Evolutionary conservation across 2,888 invertebrate genomes (phyloP).

Genomic region (Macropis europaea): DNA sequence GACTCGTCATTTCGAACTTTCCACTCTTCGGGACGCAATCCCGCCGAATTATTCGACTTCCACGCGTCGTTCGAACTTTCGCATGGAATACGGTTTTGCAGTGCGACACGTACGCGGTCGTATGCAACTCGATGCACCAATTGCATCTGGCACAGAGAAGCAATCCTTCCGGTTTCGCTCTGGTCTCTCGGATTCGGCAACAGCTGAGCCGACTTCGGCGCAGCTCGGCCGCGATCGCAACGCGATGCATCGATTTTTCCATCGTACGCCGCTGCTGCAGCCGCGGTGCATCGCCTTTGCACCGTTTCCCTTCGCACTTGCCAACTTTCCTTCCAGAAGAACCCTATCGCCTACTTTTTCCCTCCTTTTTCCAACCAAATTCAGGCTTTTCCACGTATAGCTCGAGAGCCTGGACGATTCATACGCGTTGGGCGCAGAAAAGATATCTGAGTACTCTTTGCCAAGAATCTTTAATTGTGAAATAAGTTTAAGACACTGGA

Average conservation of each 20-base stretch:
- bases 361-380: neutral
- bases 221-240: slow-evolving; percentile 57
- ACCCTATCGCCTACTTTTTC: neutral
- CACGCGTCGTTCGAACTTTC: neutral
- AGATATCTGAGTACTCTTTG: too few relatives aligned
- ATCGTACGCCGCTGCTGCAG: slow-evolving; percentile 43
- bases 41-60: slow-evolving; percentile 3
- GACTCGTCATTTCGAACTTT: slow-evolving; percentile 15
- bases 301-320: slow-evolving; percentile 32
- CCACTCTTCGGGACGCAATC: slow-evolving; percentile 5
- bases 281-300: slow-evolving; percentile 51
- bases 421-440: too few relatives aligned
- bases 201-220: slow-evolving; percentile 55
- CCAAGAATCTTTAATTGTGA: too few relatives aligned
- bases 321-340: slow-evolving; percentile 28
- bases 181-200: slow-evolving; percentile 35
- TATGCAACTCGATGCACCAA: slow-evolving; percentile 17
- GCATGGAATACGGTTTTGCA: neutral
- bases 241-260: slow-evolving; percentile 63
- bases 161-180: slow-evolving; percentile 28
- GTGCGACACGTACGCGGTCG: too few relatives aligned
- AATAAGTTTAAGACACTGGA: too few relatives aligned
- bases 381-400: neutral
- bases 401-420: too few relatives aligned
- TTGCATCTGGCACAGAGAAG: slow-evolving; percentile 37